Conservation (phyloP, 2,113 vertebrate species). For the Patagioenas fasciata region DNA sequence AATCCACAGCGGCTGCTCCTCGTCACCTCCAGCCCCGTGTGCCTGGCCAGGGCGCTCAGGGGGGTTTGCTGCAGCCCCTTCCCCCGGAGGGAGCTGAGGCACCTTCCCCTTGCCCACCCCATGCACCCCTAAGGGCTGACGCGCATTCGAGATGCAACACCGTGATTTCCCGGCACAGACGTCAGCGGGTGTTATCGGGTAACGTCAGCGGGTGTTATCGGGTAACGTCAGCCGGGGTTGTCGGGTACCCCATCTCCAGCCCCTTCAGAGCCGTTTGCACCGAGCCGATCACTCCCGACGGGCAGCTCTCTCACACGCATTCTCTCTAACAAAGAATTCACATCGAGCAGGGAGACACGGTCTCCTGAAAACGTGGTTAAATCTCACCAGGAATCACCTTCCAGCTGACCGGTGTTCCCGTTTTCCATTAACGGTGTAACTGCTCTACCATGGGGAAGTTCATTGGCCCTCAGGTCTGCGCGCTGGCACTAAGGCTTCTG, state of each 20-base stretch:
- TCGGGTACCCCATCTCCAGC: neutral
- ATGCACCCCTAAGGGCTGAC: no score
- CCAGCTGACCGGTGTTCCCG: neutral
- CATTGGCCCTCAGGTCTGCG: neutral
- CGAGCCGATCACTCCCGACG: neutral
- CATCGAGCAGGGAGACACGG: neutral
- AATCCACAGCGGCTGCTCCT: no score
- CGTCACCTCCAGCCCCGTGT: no score
- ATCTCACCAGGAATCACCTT: neutral
- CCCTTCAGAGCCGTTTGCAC: neutral
- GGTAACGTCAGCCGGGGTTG: no score
- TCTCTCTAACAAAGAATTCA: neutral
- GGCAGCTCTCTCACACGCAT: neutral
- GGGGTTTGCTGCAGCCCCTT: no score
- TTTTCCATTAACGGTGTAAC: neutral
- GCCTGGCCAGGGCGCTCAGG: no score
- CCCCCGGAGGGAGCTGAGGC: no score
- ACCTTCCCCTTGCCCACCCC: no score
- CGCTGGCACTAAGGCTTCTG: neutral
- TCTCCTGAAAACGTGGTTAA: neutral
- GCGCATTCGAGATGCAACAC: no score
- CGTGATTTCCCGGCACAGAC: no score
- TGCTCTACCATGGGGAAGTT: fast-evolving
- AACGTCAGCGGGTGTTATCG: no score
- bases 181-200: no score